Conservation (phyloP, 2,113 vertebrate genomes). For the Elaphurus davidianus region DNA sequence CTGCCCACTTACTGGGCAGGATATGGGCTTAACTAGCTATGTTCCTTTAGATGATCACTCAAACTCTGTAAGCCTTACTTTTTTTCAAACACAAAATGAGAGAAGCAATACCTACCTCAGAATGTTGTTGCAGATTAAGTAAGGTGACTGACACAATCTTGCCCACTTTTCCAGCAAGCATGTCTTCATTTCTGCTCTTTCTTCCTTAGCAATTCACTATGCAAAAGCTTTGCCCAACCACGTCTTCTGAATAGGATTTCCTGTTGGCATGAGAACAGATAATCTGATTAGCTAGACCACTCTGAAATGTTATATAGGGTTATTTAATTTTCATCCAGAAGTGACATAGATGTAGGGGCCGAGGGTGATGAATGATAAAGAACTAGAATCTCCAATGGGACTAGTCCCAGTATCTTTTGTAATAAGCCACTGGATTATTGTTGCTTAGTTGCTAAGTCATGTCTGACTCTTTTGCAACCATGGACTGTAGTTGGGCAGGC, state of each 20-base stretch:
- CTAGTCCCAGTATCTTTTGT: not conserved
- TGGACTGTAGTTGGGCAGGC: not conserved
- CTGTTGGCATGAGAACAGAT: not conserved
- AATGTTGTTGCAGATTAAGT: not conserved
- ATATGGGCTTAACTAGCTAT: not conserved
- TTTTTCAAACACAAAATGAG: not conserved
- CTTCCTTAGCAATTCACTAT: not conserved
- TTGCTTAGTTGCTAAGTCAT: not conserved
- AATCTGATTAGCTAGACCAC: not conserved
- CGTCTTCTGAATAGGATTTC: not conserved
- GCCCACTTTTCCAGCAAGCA: not conserved
- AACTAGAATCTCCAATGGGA: not conserved
- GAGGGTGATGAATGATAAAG: not conserved
- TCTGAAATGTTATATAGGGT: not conserved
- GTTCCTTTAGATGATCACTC: not conserved
- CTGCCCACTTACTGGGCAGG: not conserved
- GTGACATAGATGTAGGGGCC: not conserved
- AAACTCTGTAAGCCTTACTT: not conserved
- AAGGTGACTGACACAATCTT: not conserved
- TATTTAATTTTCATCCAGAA: not conserved
- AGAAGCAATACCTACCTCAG: not conserved
- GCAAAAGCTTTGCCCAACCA: not conserved
- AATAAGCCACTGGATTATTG: not conserved
- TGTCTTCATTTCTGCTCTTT: not conserved
- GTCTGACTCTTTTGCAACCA: not conserved